Evolutionary conservation across 1,140 invertebrate species (phyloP), one percentile per base, ranked within the genome.

Genomic region (Choristoneura fumiferana): DNA sequence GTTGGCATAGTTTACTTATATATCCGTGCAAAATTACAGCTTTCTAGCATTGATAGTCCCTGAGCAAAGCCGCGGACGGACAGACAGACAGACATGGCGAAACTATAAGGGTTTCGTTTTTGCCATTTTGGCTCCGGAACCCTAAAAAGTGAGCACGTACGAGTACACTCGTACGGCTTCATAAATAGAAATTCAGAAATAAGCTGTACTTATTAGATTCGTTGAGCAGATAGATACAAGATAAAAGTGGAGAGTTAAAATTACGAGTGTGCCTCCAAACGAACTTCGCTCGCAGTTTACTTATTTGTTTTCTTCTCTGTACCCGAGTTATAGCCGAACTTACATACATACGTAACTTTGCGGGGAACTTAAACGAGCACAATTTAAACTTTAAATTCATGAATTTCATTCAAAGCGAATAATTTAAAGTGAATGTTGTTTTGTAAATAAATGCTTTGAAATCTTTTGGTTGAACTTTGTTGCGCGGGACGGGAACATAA

Each of bases 151-250:
- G n/a, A n/a, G n/a, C n/a, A n/a, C n/a, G n/a, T n/a, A n/a, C n/a
- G n/a, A n/a, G n/a, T n/a, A n/a, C n/a, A n/a, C n/a, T n/a, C n/a
- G n/a, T n/a, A n/a, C n/a, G n/a, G n/a, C n/a, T n/a, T n/a, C 18
- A n/a, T 49, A 29, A 10, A 17, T 22, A 22, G 22, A 29, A 49
- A 22, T 49, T 49, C 43, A 49, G 8, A 49, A 29, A 49, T 85
- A 81, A 85, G 81, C 78, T 76, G 69, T 68, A 68, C n/a, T n/a
- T n/a, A n/a, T 58, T 65, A 65, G 60, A 72, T 65, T 66, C 66
- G 63, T 53, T 43, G 38, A 62, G 43, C 63, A 35, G 59, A 61
- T 67, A 29, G 6, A 29, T 6, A 65, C 68, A 62, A 71, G 65
- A 74, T 71, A 63, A 67, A 71, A 62, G 54, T 29, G 43, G 69